Conservation (phyloP, 1,140 invertebrate genomes). For the Tetraneura akinire region DNA sequence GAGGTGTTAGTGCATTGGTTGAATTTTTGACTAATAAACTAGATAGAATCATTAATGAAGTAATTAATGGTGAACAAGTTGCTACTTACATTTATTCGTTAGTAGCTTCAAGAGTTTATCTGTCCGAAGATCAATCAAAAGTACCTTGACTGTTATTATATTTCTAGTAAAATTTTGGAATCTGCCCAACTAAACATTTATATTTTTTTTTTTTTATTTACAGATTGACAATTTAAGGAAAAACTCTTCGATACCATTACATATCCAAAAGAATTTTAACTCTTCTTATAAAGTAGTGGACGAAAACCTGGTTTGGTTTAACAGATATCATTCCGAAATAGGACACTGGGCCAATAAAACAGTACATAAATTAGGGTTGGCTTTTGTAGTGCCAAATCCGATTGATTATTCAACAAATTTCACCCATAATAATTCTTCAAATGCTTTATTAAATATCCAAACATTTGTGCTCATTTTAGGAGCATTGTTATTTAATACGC, state of each 20-base stretch:
- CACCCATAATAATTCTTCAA: too few species aligned
- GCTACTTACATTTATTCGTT: not conserved
- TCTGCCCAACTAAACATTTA: not conserved
- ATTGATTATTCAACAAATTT: too few species aligned
- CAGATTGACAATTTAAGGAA: slow-evolving; percentile 16
- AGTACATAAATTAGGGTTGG: not conserved
- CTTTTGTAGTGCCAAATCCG: too few species aligned
- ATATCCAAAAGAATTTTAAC: not conserved
- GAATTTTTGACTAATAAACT: slow-evolving; percentile 29
- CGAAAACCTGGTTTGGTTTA: not conserved
- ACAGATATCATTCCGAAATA: not conserved
- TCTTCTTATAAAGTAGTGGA: not conserved
- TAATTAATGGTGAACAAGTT: slow-evolving; percentile 1
- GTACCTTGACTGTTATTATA: not conserved
- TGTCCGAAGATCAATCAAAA: not conserved
- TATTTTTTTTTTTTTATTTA: not conserved
- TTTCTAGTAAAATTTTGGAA: too few species aligned
- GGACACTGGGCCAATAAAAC: not conserved
- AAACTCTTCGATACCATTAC: not conserved
- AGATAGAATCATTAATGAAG: slow-evolving; percentile 7
- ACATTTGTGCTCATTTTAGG: too few species aligned
- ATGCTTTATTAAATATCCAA: too few species aligned
- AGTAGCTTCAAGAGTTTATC: not conserved
- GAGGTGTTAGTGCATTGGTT: not conserved
- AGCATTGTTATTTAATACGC: too few species aligned